Conservation (phyloP, 2,113 vertebrate species). For the Antigone vipio region DNA sequence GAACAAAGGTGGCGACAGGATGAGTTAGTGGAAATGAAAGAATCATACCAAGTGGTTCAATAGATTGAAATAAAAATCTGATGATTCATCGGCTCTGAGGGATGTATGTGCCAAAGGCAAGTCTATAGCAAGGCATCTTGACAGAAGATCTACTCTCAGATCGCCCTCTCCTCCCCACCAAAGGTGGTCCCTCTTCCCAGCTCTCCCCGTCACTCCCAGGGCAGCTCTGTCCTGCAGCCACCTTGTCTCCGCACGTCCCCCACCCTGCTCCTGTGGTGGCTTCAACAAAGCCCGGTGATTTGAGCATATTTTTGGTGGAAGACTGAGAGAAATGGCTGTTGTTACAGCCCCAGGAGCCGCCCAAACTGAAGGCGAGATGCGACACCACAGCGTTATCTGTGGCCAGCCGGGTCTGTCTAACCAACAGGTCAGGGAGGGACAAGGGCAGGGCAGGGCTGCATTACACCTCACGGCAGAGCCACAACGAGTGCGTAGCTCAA, state of each 20-base stretch:
- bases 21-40: neutral
- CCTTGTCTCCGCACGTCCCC: accelerated
- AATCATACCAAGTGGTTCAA: neutral
- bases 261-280: accelerated
- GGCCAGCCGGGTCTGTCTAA: accelerated
- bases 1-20: neutral
- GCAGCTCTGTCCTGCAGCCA: neutral
- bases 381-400: accelerated
- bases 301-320: accelerated
- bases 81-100: neutral
- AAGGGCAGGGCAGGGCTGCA: accelerated
- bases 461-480: accelerated
- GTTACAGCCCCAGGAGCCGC: neutral
- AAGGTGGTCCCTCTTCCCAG: neutral
- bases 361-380: accelerated
- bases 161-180: neutral
- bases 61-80: neutral
- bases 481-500: accelerated
- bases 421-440: neutral
- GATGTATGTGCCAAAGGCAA: neutral
- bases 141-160: too few species aligned
- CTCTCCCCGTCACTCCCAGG: too few species aligned
- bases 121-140: neutral
- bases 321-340: accelerated
- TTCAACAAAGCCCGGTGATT: accelerated